These are phyloP conservation scores for Psilanteris sp. DNA, from an alignment of 1,140 invertebrate species.

Conservation along the genomic window DNA sequence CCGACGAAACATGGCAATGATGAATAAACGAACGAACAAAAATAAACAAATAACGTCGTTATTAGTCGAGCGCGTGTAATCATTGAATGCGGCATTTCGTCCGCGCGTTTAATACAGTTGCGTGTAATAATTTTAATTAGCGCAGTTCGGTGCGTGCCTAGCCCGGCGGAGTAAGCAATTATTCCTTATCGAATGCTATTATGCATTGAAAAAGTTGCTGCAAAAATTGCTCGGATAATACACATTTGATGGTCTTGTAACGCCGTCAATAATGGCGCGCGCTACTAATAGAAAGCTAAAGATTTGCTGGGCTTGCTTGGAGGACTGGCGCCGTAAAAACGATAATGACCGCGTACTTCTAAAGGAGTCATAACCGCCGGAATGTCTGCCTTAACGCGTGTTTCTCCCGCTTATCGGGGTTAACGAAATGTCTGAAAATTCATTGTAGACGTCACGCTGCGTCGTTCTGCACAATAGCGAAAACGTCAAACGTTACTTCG, in stretches of 20 bases:
- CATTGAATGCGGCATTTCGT: too few relatives aligned
- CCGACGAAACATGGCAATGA: too few relatives aligned
- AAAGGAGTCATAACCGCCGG: conserved; percentile 21
- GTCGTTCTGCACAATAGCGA: conserved; percentile 47
- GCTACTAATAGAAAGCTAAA: conserved; percentile 46
- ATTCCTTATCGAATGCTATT: too few relatives aligned
- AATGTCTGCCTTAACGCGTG: conserved; percentile 24
- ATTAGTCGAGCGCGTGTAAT: too few relatives aligned
- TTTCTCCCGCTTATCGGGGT: conserved; percentile 42
- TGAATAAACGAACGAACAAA: too few relatives aligned
- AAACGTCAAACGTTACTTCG: conserved; percentile 22
- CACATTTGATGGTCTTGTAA: conserved; percentile 11
- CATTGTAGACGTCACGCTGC: conserved; percentile 43
- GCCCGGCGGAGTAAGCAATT: too few relatives aligned
- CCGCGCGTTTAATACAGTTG: too few relatives aligned
- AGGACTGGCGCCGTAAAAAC: conserved; percentile 32
- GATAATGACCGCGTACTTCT: conserved; percentile 21
- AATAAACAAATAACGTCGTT: too few relatives aligned
- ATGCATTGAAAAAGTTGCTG: too few relatives aligned
- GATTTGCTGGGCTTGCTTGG: conserved; percentile 5
- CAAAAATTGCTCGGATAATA: conserved; percentile 12
- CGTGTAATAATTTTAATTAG: too few relatives aligned
- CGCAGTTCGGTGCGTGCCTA: too few relatives aligned
- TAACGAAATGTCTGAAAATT: conserved; percentile 47
- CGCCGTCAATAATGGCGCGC: conserved; percentile 12